Evolutionary conservation across 37 sponge, comb jelly and placozoan genomes (phyloP).

Genomic region (Theonella swinhoei): DNA sequence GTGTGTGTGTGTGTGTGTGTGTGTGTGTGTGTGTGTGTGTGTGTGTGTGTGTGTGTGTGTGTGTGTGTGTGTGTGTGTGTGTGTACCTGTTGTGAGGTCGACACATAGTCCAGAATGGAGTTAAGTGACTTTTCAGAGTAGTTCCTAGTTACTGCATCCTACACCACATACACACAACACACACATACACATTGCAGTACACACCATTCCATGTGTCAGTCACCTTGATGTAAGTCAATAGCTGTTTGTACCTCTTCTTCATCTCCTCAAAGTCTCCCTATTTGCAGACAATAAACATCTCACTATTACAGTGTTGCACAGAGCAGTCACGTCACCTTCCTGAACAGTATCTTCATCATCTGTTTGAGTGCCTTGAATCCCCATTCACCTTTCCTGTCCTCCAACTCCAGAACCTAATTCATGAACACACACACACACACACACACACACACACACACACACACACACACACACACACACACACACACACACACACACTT

Average conservation of each 20-base stretch:
- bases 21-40: no score
- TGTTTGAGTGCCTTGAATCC: slow-evolving; percentile 99
- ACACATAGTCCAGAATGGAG: slow-evolving; percentile 97
- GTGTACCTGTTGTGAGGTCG: slow-evolving; percentile 84
- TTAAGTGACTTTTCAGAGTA: slow-evolving; percentile 98
- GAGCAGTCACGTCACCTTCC: slow-evolving; percentile 40
- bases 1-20: no score
- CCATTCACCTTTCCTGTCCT: slow-evolving; percentile 95
- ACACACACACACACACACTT: not conserved
- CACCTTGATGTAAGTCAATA: slow-evolving; percentile 88
- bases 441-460: no score
- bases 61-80: not conserved
- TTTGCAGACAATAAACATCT: not conserved
- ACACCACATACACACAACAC: not conserved
- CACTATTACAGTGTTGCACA: not conserved
- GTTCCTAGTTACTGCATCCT: slow-evolving; percentile 94
- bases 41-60: no score
- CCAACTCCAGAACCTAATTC: slow-evolving; percentile 76
- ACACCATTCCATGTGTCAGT: not conserved
- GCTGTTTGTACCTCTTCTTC: slow-evolving; percentile 86
- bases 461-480: slow-evolving; percentile 33
- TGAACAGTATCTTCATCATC: slow-evolving; percentile 95
- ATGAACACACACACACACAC: slow-evolving; percentile 31
- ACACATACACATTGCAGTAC: not conserved
- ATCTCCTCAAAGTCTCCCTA: slow-evolving; percentile 83